These are phyloP conservation scores for Gortyna flavago DNA, from an alignment of 2,888 invertebrate genomes.

Conservation along the genomic window DNA sequence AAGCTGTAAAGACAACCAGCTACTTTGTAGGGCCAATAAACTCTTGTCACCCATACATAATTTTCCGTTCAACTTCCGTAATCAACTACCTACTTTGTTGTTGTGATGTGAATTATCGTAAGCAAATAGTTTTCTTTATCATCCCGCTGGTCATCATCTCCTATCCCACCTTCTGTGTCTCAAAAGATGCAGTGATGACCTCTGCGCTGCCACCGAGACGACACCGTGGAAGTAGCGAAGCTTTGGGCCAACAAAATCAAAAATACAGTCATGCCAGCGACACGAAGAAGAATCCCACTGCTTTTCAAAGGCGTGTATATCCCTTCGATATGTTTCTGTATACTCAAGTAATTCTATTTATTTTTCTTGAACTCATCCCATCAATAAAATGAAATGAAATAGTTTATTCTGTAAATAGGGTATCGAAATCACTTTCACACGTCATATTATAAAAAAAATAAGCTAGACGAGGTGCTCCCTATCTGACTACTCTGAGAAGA, in stretches of 20 bases:
- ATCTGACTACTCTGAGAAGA: too few species aligned
- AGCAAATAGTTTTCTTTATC: not conserved
- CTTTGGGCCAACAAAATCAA: not conserved
- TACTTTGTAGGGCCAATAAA: conserved; percentile 56
- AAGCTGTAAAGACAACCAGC: conserved; percentile 26
- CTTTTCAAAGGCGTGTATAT: too few species aligned
- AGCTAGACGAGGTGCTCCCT: too few species aligned
- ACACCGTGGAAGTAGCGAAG: not conserved
- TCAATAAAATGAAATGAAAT: too few species aligned
- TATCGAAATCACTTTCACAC: too few species aligned
- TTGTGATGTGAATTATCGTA: not conserved
- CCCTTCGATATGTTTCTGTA: not conserved
- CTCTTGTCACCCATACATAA: conserved; percentile 16
- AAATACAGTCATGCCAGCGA: not conserved
- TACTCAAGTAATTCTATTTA: not conserved
- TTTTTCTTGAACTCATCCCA: not conserved
- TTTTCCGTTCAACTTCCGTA: conserved; percentile 21
- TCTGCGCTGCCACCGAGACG: not conserved
- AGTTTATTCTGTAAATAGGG: too few species aligned
- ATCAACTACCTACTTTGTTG: not conserved
- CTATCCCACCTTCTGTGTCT: not conserved
- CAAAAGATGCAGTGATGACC: not conserved
- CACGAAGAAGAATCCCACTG: not conserved
- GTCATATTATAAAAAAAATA: too few species aligned
- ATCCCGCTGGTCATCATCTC: not conserved